Evolutionary conservation across 2,797 vertebrate species (phyloP).

Genomic region (Gallirallus australis): DNA sequence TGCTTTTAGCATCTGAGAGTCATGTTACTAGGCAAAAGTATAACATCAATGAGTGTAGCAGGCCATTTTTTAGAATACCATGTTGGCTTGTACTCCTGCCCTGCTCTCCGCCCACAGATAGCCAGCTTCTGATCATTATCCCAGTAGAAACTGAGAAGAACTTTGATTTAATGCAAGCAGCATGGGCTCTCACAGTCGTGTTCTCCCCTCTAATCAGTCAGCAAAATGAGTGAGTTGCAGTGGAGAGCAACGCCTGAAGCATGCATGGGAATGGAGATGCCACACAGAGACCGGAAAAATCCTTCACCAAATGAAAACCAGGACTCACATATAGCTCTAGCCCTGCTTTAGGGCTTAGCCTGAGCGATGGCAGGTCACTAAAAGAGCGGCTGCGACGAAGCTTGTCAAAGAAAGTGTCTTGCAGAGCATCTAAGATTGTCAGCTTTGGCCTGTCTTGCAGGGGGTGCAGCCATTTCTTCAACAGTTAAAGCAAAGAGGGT

Average conservation of each 20-base stretch:
- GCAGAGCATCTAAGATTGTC: constrained; percentile 92
- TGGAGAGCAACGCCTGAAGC: background rate
- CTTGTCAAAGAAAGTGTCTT: constrained; percentile 95
- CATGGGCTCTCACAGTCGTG: background rate
- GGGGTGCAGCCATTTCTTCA: constrained; percentile 90
- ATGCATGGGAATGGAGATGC: background rate
- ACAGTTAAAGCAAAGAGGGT: constrained; percentile 70
- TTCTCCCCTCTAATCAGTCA: constrained; percentile 32
- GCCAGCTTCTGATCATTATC: constrained; percentile 23
- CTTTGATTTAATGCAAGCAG: background rate
- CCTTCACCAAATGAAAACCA: constrained; percentile 63
- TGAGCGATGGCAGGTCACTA: constrained; percentile 94
- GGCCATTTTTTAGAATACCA: background rate
- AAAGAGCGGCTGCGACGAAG: constrained; percentile 94
- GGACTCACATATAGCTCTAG: constrained; percentile 97
- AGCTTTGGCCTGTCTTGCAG: constrained; percentile 88
- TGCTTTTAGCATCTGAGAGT: constrained; percentile 5
- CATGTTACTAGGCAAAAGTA: background rate
- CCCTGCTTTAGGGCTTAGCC: constrained; percentile 91
- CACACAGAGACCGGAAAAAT: background rate
- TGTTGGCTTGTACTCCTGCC: background rate
- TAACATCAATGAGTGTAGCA: background rate
- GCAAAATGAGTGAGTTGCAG: constrained; percentile 50
- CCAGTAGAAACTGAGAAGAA: background rate
- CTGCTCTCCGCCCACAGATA: background rate